Evolutionary conservation across 2,113 vertebrate species (phyloP), one percentile per base, ranked within the genome.

Genomic region (Oryzias javanicus): DNA sequence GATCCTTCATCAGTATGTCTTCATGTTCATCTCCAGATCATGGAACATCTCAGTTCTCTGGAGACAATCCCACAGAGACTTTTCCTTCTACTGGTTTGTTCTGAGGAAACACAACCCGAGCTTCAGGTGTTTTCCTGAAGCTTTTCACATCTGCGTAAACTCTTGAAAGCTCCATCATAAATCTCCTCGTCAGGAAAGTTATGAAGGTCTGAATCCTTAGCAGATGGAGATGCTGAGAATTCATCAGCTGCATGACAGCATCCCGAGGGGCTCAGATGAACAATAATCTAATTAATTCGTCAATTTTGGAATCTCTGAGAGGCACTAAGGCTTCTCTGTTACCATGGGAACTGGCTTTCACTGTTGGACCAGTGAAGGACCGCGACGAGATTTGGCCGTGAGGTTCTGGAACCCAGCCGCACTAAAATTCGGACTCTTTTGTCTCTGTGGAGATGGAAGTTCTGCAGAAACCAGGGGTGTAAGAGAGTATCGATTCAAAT

Each of bases 351-450:
- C 82, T 42, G 41, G 63, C 14, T 48, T 55, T 19, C 15, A 69
- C 53, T 42, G 55, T 59, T 55, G 45, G 45, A 35, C 47, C 52
- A 29, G 16, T 48, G 67, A 56, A 54, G 57, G 24, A 49, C 47
- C 13, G 61, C 42, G 51, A 35, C 58, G 61, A 81, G 75, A 75
- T 81, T 67, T 64, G 51, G 60, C 62, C 51, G 27, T 41, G 47
- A 70, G 71, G 69, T 79, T 50, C 58, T 25, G 71, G 64, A 46
- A 63, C 60, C 77, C 64, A 70, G 59, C 20, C 22, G 35, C 49
- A 74, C 64, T 63, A 71, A 74, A 82, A 78, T 79, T 59, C 55
- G 70, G 74, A 75, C 80, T 53, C 75, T 79, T 60, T 65, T 72
- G 61, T 55, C 59, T 77, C 42, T 72, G 68, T 51, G 61, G 49